Conservation (phyloP, 2,888 invertebrate species). For the Chorisops tibialis region DNA sequence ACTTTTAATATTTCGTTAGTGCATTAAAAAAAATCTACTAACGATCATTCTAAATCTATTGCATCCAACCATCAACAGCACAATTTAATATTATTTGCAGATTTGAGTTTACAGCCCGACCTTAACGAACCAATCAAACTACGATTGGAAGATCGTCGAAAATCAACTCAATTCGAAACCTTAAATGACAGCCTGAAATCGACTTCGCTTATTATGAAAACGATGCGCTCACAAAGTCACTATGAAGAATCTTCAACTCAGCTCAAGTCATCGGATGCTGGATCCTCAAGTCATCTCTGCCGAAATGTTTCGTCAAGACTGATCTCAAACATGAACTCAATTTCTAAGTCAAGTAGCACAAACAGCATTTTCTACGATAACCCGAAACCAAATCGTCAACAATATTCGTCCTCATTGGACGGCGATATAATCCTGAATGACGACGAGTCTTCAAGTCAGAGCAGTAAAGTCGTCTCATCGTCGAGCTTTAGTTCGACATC, state of each 20-base stretch:
- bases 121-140: background rate
- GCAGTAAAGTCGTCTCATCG: conserved; percentile 5
- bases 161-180: conserved; percentile 19
- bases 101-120: background rate
- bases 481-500: conserved; percentile 10
- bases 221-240: conserved; percentile 49
- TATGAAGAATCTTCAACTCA: conserved; percentile 52
- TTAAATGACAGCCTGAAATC: conserved; percentile 45
- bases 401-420: conserved; percentile 34
- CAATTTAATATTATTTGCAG: conserved; percentile 15
- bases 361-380: conserved; percentile 28
- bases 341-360: conserved; percentile 33
- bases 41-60: too few relatives aligned
- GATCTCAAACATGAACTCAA: conserved; percentile 29
- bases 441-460: conserved; percentile 12
- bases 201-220: conserved; percentile 51
- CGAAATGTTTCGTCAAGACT: conserved; percentile 28
- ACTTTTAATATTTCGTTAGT: too few relatives aligned
- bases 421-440: conserved; percentile 34
- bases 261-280: conserved; percentile 42
- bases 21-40: too few relatives aligned
- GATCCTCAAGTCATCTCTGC: background rate
- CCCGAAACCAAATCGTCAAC: conserved; percentile 17
- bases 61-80: too few relatives aligned
- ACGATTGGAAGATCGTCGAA: conserved; percentile 11